Evolutionary conservation across 30 jellyfish, hydroid and myxozoan genomes (phyloP), one percentile per base, ranked within the genome.

Genomic region (Chironex yamaguchii): DNA sequence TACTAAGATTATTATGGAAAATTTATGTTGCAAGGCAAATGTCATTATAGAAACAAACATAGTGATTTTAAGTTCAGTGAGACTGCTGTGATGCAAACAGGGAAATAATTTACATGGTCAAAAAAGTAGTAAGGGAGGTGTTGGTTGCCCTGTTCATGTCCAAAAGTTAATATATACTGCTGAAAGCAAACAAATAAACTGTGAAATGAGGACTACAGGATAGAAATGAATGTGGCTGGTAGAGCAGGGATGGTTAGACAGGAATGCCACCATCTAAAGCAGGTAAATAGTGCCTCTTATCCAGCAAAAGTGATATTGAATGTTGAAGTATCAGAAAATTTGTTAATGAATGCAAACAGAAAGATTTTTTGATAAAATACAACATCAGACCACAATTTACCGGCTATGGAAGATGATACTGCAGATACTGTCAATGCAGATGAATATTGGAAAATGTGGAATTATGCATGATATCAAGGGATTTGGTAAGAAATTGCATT

Each of bases 141-240:
- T 79, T 3, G 80, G 90, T 21, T 58, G 33, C 24, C 83, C 90
- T 31, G n/a, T 79, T 23, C 90, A 79, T 62, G 90, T 79, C 36
- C 92, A 81, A 33, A 81, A 67, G 52, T 12, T 79, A 29, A n/a
- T 79, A 9, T 82, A 79, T 34, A 71, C 67, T 28, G 26, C 49
- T 6, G 26, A 13, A 35, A 48, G 17, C 9, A 35, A 29, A 12
- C 20, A 31, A 17, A 36, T 81, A 9, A 75, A 64, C 27, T 81
- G 92, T 36, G 92, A 66, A 66, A 49, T 81, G 62, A 62, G 35
- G 17, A 25, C 4, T 81, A 85, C 62, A 29, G 36, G 52, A 20
- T 11, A 29, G 36, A 64, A 21, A 81, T 81, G 85, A 27, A 24
- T 9, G 31, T 52, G 36, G 85, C 92, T 2, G 49, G 69, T 3